Conservation (phyloP, 2,888 invertebrate species). For the Agrochola litura region DNA sequence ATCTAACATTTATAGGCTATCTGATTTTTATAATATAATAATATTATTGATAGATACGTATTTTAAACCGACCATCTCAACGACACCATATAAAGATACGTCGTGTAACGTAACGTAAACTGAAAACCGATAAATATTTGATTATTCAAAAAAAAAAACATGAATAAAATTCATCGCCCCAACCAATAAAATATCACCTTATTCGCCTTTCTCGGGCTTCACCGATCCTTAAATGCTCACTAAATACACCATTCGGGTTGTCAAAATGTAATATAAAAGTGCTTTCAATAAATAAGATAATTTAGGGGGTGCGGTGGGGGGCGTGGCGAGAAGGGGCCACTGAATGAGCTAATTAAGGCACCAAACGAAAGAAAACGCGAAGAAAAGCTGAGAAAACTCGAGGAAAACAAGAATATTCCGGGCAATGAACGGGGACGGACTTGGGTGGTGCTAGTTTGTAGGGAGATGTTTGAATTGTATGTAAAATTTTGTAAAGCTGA, state of each 20-base stretch:
- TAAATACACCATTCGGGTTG: slow-evolving; percentile 82
- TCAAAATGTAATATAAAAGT: slow-evolving; percentile 88
- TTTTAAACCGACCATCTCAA: slow-evolving; percentile 15
- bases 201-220: slow-evolving; percentile 57
- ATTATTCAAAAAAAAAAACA: slow-evolving; percentile 61
- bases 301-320: slow-evolving; percentile 76
- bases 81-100: slow-evolving; percentile 47
- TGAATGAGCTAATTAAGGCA: slow-evolving; percentile 90
- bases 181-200: slow-evolving; percentile 71
- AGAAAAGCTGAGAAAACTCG: slow-evolving; percentile 89
- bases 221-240: slow-evolving; percentile 77
- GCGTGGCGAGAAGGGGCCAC: slow-evolving; percentile 72
- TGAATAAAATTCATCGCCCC: slow-evolving; percentile 66
- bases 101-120: slow-evolving; percentile 49
- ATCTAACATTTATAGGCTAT: slow-evolving; percentile 2
- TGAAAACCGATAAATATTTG: slow-evolving; percentile 66
- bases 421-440: slow-evolving; percentile 73
- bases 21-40: slow-evolving; percentile 13
- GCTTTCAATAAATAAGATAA: slow-evolving; percentile 89
- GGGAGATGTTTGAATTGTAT: not conserved
- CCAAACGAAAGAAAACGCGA: slow-evolving; percentile 89
- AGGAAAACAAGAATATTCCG: slow-evolving; percentile 89
- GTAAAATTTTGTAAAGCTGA: not conserved
- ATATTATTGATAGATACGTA: slow-evolving; percentile 13
- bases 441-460: slow-evolving; percentile 46